phyloP scores from a whole-genome alignment of 2,888 invertebrate species.

The Orchesella flavescens region DNA sequence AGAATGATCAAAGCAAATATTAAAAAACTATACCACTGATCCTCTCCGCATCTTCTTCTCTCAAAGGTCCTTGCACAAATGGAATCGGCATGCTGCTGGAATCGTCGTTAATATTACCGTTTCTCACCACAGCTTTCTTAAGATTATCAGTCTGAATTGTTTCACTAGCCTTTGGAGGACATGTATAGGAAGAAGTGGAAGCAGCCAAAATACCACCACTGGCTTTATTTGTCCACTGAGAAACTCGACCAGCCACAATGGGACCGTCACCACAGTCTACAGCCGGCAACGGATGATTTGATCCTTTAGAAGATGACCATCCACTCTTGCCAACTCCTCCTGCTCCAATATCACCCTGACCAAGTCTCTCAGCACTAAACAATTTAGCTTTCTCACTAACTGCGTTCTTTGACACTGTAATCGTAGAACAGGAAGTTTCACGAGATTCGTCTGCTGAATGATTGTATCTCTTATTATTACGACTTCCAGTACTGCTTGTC shows the following conservation, averaged over 20 bases:
- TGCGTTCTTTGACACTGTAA: slow-evolving; percentile 51
- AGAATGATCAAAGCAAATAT: not conserved
- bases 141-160: slow-evolving; percentile 40
- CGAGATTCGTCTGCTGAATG: slow-evolving; percentile 10
- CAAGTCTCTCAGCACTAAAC: slow-evolving; percentile 10
- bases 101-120: slow-evolving; percentile 2
- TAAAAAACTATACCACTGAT: slow-evolving; percentile 64
- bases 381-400: not conserved
- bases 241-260: not conserved
- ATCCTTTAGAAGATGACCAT: slow-evolving; percentile 23
- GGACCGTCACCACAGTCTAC: slow-evolving; percentile 62
- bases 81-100: slow-evolving; percentile 66
- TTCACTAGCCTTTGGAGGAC: slow-evolving; percentile 8
- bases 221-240: slow-evolving; percentile 30
- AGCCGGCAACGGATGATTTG: slow-evolving; percentile 41
- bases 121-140: not conserved
- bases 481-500: slow-evolving; percentile 30
- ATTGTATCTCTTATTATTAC: slow-evolving; percentile 36
- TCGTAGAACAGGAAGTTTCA: slow-evolving; percentile 27
- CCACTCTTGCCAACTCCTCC: slow-evolving; percentile 11
- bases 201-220: not conserved
- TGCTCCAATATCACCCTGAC: slow-evolving; percentile 27
- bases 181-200: slow-evolving; percentile 8
- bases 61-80: slow-evolving; percentile 65
- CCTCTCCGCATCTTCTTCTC: slow-evolving; percentile 70